Conservation (phyloP, 2,888 invertebrate genomes). For the Gibbula magus region DNA sequence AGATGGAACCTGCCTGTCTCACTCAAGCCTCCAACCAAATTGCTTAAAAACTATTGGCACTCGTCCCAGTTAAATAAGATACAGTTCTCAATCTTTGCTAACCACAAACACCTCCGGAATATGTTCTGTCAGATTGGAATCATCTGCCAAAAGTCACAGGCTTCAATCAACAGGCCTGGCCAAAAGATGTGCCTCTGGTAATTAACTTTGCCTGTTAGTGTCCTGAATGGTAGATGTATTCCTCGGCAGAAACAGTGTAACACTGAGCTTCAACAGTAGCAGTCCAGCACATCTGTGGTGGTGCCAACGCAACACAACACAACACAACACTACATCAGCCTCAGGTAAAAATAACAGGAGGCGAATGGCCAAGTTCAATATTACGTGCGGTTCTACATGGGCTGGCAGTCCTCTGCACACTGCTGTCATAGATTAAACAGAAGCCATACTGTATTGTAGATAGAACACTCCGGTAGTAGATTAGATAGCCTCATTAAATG, state of each 20-base stretch:
- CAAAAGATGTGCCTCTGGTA: neutral
- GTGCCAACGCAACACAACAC: no score
- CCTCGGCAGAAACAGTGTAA: no score
- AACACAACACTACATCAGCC: no score
- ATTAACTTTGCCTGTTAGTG: neutral
- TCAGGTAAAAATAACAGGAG: neutral
- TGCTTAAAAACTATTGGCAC: neutral
- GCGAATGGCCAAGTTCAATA: neutral
- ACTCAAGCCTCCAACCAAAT: no score
- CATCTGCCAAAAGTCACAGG: slow-evolving; percentile 8
- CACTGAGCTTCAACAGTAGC: no score
- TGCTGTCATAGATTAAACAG: no score
- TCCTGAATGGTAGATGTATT: no score
- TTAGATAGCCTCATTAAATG: neutral
- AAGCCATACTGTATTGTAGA: no score
- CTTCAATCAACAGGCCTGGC: neutral
- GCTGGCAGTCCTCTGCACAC: no score
- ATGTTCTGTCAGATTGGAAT: neutral
- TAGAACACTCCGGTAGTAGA: no score
- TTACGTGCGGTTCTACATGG: neutral
- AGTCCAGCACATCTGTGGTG: no score
- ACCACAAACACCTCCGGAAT: neutral
- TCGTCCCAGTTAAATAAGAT: slow-evolving; percentile 1
- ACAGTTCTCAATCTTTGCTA: neutral
- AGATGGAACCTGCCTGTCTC: no score